A percentile compares a stretch with the other conserved stretches of the same genome.
phyloP scores from a whole-genome alignment of 2,113 vertebrate genomes.

The Rafetus swinhoei region DNA sequence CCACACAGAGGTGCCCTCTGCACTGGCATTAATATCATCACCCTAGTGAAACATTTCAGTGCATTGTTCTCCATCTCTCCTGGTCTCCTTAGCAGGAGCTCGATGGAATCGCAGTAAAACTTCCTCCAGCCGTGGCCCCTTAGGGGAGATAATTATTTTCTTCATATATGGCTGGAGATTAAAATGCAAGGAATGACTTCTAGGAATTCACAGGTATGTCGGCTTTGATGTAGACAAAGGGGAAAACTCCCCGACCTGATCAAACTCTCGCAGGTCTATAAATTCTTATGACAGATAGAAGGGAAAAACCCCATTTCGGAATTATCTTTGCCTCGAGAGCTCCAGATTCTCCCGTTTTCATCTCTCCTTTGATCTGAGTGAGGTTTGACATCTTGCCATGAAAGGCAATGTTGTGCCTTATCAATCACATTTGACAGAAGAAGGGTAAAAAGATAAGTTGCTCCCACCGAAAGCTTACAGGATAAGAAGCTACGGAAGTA shows the following conservation, averaged over 20 bases:
- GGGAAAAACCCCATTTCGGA: slow-evolving; percentile 50
- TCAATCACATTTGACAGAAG: slow-evolving; percentile 62
- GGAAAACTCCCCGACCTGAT: slow-evolving; percentile 54
- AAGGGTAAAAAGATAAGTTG: not conserved
- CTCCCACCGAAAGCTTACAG: not conserved
- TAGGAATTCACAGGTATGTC: slow-evolving; percentile 53
- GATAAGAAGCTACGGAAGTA: slow-evolving; percentile 13
- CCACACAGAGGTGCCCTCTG: no score
- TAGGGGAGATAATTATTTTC: slow-evolving; percentile 65
- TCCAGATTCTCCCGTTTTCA: slow-evolving; percentile 51
- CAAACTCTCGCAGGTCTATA: slow-evolving; percentile 49
- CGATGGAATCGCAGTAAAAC: slow-evolving; percentile 35
- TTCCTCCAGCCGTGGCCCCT: slow-evolving; percentile 51
- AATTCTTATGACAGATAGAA: slow-evolving; percentile 71
- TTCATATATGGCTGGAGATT: slow-evolving; percentile 47
- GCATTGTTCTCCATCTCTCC: not conserved
- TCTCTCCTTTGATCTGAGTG: slow-evolving; percentile 74
- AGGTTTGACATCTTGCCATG: slow-evolving; percentile 67
- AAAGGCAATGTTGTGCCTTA: slow-evolving; percentile 58
- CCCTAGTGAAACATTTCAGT: no score
- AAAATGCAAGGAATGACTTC: slow-evolving; percentile 67
- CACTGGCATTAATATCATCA: no score
- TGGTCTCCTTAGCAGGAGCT: slow-evolving; percentile 8
- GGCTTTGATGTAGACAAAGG: slow-evolving; percentile 76
- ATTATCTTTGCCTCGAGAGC: slow-evolving; percentile 65